Evolutionary conservation across 2,797 vertebrate species (phyloP), one percentile per base, ranked within the genome.

Genomic region (Eurystomus glaucurus): DNA sequence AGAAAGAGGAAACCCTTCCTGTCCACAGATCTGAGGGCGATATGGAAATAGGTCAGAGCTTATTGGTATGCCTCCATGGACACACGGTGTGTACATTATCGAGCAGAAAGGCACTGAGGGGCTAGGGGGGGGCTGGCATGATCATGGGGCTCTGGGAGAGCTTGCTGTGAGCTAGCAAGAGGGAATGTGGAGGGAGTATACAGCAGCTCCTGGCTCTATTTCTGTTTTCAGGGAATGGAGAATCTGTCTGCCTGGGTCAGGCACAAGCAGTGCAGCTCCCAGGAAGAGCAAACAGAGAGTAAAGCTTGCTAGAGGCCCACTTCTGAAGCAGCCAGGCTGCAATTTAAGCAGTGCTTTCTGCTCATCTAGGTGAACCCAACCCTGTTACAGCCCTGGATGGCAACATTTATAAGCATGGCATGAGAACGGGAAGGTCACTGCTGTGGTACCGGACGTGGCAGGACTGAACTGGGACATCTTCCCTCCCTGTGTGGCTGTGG

Each of bases 31-130:
- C 22, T 3, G 11, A 72, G 46, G 10, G n/a, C 45, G 76, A 65
- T 29, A 45, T 8, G 31, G 57, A 88, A 88, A 70, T 50, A 71
- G 39, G 62, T 81, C 46, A 75, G 61, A 76, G 43, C 35, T 66
- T 85, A 74, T n/a, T 35, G 19, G 71, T 74, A 50, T 77, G 76
- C 48, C 45, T 66, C 52, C 50, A 6, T 3, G 31, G 71, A 70
- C 45, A 45, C 14, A 22, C 0, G 0, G 14, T 28, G 5, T 9
- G 12, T 31, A 52, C 0, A 0, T 50, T 57, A 57, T 25, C 0
- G 6, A 79, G 78, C 43, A 80, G 60, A 61, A 33, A 91, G 43
- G 41, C 33, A 37, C 72, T 74, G 41, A 11, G n/a, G 58, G 41
- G 22, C 28, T 64, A 20, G 9, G 15, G 16, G 16, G 41, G 29